phyloP scores from a whole-genome alignment of 53 echinoderm and acorn worm species.

The Temnopleurus reevesii region DNA sequence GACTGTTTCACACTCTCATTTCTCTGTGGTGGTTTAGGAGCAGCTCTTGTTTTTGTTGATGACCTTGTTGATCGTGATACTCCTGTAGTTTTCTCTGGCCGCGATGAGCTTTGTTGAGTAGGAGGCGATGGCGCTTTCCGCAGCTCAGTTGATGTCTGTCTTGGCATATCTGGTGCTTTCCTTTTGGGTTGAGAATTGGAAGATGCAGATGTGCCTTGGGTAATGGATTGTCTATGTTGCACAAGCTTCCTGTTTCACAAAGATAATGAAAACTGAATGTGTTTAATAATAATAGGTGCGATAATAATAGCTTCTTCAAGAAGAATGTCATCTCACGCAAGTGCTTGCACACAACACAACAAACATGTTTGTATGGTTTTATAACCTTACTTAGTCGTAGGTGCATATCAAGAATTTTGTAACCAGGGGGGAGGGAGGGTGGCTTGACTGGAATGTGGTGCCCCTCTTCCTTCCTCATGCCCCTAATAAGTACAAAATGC shows the following conservation, averaged over 20 bases:
- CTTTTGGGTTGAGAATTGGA: conserved; percentile 58
- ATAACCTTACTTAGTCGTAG: too few species aligned
- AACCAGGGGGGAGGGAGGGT: too few species aligned
- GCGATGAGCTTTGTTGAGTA: background rate
- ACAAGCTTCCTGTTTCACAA: conserved; percentile 74
- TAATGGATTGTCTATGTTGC: conserved; percentile 78
- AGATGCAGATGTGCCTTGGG: conserved; percentile 37
- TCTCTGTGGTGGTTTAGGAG: conserved; percentile 85
- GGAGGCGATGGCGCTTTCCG: conserved; percentile 87
- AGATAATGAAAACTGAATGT: background rate
- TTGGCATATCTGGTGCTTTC: conserved; percentile 61
- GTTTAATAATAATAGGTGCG: background rate
- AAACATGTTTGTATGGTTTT: too few species aligned
- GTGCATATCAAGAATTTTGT: too few species aligned
- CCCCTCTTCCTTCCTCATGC: too few species aligned
- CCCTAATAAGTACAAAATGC: too few species aligned
- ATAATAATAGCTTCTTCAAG: too few species aligned
- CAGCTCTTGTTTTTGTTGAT: conserved; percentile 69
- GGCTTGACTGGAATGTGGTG: too few species aligned
- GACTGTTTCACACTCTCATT: conserved; percentile 16
- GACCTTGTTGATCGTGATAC: background rate
- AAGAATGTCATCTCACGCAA: too few species aligned
- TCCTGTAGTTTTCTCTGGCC: conserved; percentile 10
- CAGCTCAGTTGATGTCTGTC: conserved; percentile 62
- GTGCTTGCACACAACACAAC: too few species aligned